Base-by-base conservation (phyloP, 1,140 invertebrate species). In the Acromyrmex heyeri region DNA sequence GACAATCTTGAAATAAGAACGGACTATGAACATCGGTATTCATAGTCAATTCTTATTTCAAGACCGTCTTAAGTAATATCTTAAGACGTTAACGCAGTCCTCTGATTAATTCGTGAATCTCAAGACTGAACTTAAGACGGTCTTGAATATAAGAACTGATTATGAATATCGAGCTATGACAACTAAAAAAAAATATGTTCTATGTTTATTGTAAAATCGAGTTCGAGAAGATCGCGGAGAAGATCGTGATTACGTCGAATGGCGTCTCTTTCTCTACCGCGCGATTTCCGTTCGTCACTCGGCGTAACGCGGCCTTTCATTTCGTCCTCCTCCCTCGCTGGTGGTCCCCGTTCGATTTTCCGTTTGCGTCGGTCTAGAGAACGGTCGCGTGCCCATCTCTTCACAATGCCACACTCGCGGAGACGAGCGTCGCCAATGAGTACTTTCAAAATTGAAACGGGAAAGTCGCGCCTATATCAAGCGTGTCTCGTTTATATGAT, bases 201-300 rank as follows among this genome's bases (percentile, higher is more conserved):
- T 12, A 65, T 18, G 1, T 65, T 65, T 67, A 6, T 21, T 21
- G 30, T 38, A 88, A 83, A 83, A 14, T 59, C 12, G 67, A 55
- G 10, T 27, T 76, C 34, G 55, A 69, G 55, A 69, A 48, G 55
- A 77, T 87, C 64, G 48, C 34, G 53, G 24, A 64, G 18, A 67
- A 77, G 78, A 88, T 88, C 81, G 82, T 50, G 76, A 88, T 87
- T 82, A 86, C 83, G 86, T 88, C 85, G 86, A 44, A 76, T 14
- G 57, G 12, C 34, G 44, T 79, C 64, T 73, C 73, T 65, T 69
- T 87, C 55, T 82, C 78, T 72, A 64, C 24, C 21, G 16, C n/a
- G 44, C 57, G 78, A 72, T 64, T 70, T 70, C 75, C 72, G 67
- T 64, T 27, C 21, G 34, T 48, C 69, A 18, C 14, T 70, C 73